These are phyloP conservation scores for Himalopsyche japonica DNA, from an alignment of 2,888 invertebrate genomes.

Conservation along the genomic window DNA sequence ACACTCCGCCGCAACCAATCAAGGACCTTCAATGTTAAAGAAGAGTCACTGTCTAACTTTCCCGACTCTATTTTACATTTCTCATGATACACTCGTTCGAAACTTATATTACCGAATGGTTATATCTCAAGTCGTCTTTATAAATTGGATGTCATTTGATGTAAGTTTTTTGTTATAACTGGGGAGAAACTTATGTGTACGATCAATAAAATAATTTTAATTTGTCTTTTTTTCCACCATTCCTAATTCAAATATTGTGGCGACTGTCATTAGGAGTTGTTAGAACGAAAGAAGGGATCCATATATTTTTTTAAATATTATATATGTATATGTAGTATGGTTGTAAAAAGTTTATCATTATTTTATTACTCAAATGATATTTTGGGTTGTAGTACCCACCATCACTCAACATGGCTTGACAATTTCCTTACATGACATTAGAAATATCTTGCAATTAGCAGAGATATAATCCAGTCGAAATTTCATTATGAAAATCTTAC, in stretches of 20 bases:
- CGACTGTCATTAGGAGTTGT: slow-evolving; percentile 18
- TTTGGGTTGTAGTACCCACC: too few relatives aligned
- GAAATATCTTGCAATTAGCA: too few relatives aligned
- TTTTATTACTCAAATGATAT: too few relatives aligned
- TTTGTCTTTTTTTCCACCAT: slow-evolving; percentile 18
- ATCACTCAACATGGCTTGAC: too few relatives aligned
- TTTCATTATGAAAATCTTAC: too few relatives aligned
- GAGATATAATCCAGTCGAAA: too few relatives aligned
- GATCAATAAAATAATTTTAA: slow-evolving; percentile 7
- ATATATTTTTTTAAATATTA: not conserved
- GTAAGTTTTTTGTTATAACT: not conserved
- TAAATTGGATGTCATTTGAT: not conserved
- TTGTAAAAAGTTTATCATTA: too few relatives aligned
- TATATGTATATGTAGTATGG: not conserved
- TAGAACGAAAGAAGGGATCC: not conserved
- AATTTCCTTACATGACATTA: too few relatives aligned
- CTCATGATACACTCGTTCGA: not conserved
- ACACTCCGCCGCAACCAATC: not conserved
- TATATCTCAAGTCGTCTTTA: not conserved
- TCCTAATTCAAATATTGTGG: slow-evolving; percentile 29
- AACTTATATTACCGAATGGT: not conserved
- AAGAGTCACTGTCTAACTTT: not conserved
- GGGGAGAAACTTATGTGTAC: not conserved
- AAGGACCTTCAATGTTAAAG: not conserved
- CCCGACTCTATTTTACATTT: not conserved